Base-by-base conservation (phyloP, 2,797 vertebrate genomes). In the Urosaurus nigricauda region DNA sequence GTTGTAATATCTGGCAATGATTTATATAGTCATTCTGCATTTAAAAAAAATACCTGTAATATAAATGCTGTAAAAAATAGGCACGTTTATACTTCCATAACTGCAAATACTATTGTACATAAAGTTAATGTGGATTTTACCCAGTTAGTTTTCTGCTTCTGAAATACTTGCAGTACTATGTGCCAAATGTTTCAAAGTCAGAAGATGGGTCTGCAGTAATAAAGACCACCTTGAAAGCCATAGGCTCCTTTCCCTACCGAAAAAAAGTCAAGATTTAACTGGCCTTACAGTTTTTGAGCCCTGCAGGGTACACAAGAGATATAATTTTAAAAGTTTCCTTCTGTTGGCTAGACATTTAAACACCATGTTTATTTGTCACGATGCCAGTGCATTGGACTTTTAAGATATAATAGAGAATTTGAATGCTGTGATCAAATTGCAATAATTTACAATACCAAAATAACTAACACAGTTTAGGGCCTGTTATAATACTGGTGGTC, bases 381-480 rank as follows among this genome's bases (percentile, higher is more conserved):
- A 68, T 21, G 83, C 84, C 83, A 89, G 56, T 65, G 83, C 75
- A 43, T 37, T 65, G 51, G 56, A 79, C 75, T 51, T 81, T 74
- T 32, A 43, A 65, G 68, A 75, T 24, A 63, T 63, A 74, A 60
- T 63, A 51, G 21, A 77, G 43, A 37, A 24, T 84, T 19, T 79
- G 37, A 71, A 24, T 35, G 75, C 70, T 43, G 29, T 80, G 83
- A 73, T 80, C 77, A 24, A 43, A 73, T 47, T 74, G 40, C 53
- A 85, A 89, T 53, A 85, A 89, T 24, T 63, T 80, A 37, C 21
- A 74, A 81, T 78, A 51, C 51, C 86, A 80, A 89, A 89, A 88
- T 79, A 80, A 60, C 29, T 68, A 63, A 58, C 40, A 84, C 65
- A 63, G 53, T 85, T 80, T 81, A 73, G 37, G 70, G 43, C 19